Evolutionary conservation across 2,888 invertebrate species (phyloP).

Genomic region (Caenorhabditis virilis): DNA sequence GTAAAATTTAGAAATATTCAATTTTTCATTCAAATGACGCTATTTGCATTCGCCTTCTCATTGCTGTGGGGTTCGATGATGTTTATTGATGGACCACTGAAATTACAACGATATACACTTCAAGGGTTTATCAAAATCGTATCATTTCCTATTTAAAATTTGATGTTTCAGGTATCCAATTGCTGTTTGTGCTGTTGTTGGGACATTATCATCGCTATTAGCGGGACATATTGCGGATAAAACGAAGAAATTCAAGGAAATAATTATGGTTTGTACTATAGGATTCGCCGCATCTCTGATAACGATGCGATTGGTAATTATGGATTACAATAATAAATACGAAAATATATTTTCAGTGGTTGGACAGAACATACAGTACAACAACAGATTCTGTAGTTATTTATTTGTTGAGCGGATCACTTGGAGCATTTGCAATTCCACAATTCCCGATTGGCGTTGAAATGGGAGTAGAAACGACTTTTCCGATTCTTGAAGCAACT

Average conservation of each 20-base stretch:
- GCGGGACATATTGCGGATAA: slow-evolving; percentile 58
- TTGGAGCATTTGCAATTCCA: slow-evolving; percentile 48
- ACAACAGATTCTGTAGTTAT: slow-evolving; percentile 11
- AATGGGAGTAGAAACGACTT: slow-evolving; percentile 65
- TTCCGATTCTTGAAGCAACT: slow-evolving; percentile 64
- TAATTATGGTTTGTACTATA: slow-evolving; percentile 33
- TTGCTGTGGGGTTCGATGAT: slow-evolving; percentile 54
- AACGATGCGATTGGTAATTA: slow-evolving; percentile 15
- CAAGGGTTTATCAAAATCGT: slow-evolving; percentile 24
- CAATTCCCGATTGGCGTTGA: slow-evolving; percentile 52
- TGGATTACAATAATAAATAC: no score
- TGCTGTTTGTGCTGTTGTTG: slow-evolving; percentile 51
- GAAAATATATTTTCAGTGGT: slow-evolving; percentile 14
- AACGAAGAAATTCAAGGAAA: slow-evolving; percentile 59
- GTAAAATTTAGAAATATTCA: slow-evolving; percentile 29
- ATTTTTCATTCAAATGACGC: slow-evolving; percentile 61
- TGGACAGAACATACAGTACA: neutral
- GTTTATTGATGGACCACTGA: slow-evolving; percentile 36
- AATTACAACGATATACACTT: slow-evolving; percentile 31
- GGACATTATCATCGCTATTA: slow-evolving; percentile 51
- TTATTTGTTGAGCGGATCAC: slow-evolving; percentile 21
- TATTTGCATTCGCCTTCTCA: slow-evolving; percentile 59
- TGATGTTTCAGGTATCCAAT: slow-evolving; percentile 32
- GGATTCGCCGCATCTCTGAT: slow-evolving; percentile 31
- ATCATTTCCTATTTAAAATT: slow-evolving; percentile 1